phyloP scores from a whole-genome alignment of 2,113 vertebrate genomes.

The Diglossa brunneiventris region DNA sequence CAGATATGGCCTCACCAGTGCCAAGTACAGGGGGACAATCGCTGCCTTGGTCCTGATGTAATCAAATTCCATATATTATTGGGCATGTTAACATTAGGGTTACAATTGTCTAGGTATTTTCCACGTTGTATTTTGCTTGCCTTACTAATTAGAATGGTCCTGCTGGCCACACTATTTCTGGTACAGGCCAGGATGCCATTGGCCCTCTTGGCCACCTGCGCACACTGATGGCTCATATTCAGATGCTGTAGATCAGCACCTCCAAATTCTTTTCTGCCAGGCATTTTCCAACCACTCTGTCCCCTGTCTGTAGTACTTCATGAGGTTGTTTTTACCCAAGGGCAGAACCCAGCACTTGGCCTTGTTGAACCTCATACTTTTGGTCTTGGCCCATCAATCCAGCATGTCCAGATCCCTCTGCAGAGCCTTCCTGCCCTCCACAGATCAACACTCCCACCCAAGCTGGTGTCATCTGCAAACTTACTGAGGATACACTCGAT shows the following conservation, averaged over 20 bases:
- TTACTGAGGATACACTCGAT: too few species aligned
- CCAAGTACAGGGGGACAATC: accelerated
- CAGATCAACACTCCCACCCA: not conserved
- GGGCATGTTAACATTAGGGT: too few species aligned
- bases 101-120: too few species aligned
- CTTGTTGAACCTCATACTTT: not conserved
- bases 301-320: not conserved
- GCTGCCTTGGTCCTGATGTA: accelerated
- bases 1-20: not conserved
- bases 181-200: accelerated
- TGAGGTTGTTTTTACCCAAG: not conserved
- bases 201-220: not conserved
- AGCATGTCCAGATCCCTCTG: not conserved
- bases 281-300: not conserved
- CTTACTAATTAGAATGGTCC: too few species aligned
- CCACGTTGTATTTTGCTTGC: too few species aligned
- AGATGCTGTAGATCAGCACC: not conserved
- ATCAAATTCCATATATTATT: too few species aligned
- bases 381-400: not conserved
- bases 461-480: not conserved
- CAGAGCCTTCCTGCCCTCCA: not conserved
- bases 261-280: not conserved
- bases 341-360: accelerated
- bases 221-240: not conserved
- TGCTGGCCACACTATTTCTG: not conserved